Base-by-base conservation (phyloP, 2,888 invertebrate species). In the Iselma pallidipennis region DNA sequence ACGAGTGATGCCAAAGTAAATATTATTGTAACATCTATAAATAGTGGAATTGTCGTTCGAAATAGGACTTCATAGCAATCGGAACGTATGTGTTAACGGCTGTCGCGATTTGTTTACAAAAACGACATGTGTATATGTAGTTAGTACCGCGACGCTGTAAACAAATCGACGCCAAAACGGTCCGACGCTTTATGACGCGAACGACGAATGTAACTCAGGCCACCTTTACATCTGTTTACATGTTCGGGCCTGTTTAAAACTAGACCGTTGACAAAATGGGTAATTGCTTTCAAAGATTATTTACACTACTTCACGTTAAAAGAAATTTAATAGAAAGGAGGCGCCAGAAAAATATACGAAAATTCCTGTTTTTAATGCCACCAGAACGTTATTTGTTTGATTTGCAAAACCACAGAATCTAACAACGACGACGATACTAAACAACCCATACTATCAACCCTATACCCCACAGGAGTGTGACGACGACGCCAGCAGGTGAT, bases 111-210 rank as follows among this genome's bases (percentile, higher is more conserved):
- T 78, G 78, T 79, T 78, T 79, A 79, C 73, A 73, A 74, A 74
- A 74, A 73, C 76, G 78, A 79, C 79, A 79, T 78, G 76, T 78
- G 78, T 76, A 74, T 72, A 72, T 72, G 73, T 72, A 74, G 74
- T 74, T 73, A 74, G 75, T 77, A 78, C 73, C 77, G 74, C 74
- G 76, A 73, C 78, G 79, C 73, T 81, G 81, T 84, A 84, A 84
- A 84, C 84, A 84, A 76, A 77, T 77, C 82, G 84, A 84, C 83
- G 83, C 83, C 84, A 82, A 81, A 81, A 79, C 81, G 81, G 69
- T 72, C 65, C 62, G 69, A 69, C 78, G 71, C 82, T 83, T 82
- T 81, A 82, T 80, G 81, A 82, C 80, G 81, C 80, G 77, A 73
- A 74, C 75, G 76, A 75, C 76, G 76, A 71, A 74, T 72, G 71